Evolutionary conservation across 2,888 invertebrate genomes (phyloP).

Genomic region (Eretmocerus hayati): DNA sequence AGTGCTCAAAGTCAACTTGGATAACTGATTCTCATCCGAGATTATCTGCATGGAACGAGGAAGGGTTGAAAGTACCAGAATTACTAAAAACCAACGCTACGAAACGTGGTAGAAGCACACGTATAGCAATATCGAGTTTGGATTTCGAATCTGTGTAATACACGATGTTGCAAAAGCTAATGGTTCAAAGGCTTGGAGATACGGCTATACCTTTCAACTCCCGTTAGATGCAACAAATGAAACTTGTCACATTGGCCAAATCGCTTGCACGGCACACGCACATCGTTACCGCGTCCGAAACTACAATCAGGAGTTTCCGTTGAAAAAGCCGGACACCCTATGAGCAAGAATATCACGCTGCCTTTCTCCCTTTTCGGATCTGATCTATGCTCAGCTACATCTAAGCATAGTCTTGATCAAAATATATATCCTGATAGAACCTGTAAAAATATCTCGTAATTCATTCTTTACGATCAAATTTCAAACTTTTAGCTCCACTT

Average conservation of each 20-base stretch:
- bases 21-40: no score
- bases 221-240: neutral
- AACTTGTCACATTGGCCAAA: constrained; percentile 41
- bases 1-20: no score
- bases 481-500: no score
- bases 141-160: neutral
- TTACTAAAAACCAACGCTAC: constrained; percentile 1
- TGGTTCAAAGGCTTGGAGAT: neutral
- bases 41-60: neutral
- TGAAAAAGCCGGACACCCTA: neutral
- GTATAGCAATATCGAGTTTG: neutral
- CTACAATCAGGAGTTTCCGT: neutral
- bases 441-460: no score
- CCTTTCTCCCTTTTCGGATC: no score
- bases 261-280: constrained; percentile 43
- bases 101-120: neutral
- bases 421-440: no score
- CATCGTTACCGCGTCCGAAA: constrained; percentile 34
- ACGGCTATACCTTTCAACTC: constrained; percentile 1
- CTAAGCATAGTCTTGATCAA: no score
- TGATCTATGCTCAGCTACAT: neutral
- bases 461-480: no score
- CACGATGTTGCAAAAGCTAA: constrained; percentile 1
- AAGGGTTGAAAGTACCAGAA: constrained; percentile 1
- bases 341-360: neutral